Evolutionary conservation across 2,888 invertebrate genomes (phyloP), one percentile per base, ranked within the genome.

Genomic region (Ligdia adustata): DNA sequence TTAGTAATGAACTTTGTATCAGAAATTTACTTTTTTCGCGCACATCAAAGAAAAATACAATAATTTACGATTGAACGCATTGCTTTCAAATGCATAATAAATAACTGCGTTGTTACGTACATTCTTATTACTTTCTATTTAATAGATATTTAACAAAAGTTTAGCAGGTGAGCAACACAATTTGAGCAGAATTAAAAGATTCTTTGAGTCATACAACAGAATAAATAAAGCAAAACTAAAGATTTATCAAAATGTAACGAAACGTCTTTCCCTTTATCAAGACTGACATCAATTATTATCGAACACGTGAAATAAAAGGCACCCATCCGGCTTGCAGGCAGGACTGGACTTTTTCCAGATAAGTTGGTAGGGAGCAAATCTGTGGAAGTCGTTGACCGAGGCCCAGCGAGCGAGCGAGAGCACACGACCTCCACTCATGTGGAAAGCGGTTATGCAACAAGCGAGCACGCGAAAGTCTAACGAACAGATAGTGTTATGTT

Each of bases 371-470:
- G 60, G 57, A 62, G 68, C 75, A 70, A 77, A 79, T 78, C 74
- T 78, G 72, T 72, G 80, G 76, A 75, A 72, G 88, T 88, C 86
- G 82, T 77, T 75, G 88, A 85, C 88, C 88, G 81, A 71, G 68
- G 74, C 67, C 79, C 79, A 77, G 79, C n/a, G 79, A 67, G 82
- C 69, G 79, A 78, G 77, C 62, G 81, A 73, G 82, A 80, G 66
- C 69, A 70, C 75, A 70, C 69, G 74, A 77, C 66, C 69, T 69
- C 68, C 81, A 72, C 80, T 84, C 86, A 68, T 72, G 85, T 85
- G 86, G 86, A 86, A 87, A 87, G 87, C 85, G 79, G 85, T 87
- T 87, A 88, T 83, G 87, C 82, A 87, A 88, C 81, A 74, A 70
- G 67, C 69, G 74, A 68, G 71, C 75, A 78, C 79, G 85, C 81